Evolutionary conservation across 1,140 invertebrate species (phyloP), one percentile per base, ranked within the genome.

Genomic region (Drosophila yakuba): DNA sequence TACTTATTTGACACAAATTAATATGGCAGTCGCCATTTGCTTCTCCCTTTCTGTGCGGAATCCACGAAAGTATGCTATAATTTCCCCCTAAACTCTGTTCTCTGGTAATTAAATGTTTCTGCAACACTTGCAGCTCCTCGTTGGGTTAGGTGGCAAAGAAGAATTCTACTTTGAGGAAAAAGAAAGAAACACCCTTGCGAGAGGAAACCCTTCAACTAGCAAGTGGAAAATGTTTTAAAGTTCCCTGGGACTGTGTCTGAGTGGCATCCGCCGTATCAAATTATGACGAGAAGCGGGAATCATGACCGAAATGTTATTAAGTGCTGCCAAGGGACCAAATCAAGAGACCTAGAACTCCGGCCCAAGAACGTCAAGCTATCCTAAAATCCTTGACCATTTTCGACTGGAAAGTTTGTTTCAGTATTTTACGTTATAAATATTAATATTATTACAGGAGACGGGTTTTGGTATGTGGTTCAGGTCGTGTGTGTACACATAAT

Each of bases 1-100:
- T 67, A 89, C 84, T 84, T 89, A 88, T 84, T 88, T 88, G 84
- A 88, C 84, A 88, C 84, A 88, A 88, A 88, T 88, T 88, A 84
- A 89, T 88, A 84, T 80, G 76, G 62, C 69, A 72, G 54, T 66
- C 48, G 59, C 38, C 66, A 51, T 56, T 58, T 43, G 39, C 60
- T 17, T 36, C 50, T 17, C 36, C 57, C 54, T 35, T 45, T 32
- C 41, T 39, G 38, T 55, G 0, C 0, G 23, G 17, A 14, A 54
- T 66, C 68, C 84, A 48, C 58, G 78, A 58, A 88, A 89, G 84
- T 80, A 74, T 60, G 77, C 84, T 89, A 80, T 78, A 71, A 74
- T 84, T 84, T 74, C 45, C 47, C 10, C 38, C 38, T 44, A 58
- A 76, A 67, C 68, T 57, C 51, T 28, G 38, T 8, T 54, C 10